Evolutionary conservation across 2,797 vertebrate species (phyloP).

Genomic region (Thalassophryne amazonica): DNA sequence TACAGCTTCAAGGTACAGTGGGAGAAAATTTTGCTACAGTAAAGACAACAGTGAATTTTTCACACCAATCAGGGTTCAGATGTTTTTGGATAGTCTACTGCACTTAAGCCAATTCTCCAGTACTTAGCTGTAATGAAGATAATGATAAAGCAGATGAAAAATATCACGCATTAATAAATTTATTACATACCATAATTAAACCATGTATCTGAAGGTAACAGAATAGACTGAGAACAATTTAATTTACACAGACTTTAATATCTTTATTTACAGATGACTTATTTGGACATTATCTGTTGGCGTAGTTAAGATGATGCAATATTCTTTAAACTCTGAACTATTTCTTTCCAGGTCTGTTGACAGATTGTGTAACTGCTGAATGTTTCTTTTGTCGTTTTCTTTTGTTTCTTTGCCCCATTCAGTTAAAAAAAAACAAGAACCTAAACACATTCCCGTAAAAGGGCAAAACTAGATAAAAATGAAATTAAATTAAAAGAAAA

Average conservation of each 20-base stretch:
- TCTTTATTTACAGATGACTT: constrained; percentile 99
- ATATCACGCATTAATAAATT: too few species aligned
- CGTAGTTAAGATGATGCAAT: constrained; percentile 62
- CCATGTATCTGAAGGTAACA: background rate
- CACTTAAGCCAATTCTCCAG: too few species aligned
- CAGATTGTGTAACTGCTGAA: constrained; percentile 80
- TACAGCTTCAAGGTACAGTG: too few species aligned
- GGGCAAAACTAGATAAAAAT: constrained; percentile 50
- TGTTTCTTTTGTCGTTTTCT: constrained; percentile 63
- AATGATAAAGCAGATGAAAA: too few species aligned
- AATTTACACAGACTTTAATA: constrained; percentile 99
- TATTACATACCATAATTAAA: background rate
- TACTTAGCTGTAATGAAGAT: too few species aligned
- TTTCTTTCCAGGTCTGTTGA: constrained; percentile 75
- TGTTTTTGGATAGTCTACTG: too few species aligned
- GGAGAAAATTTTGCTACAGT: too few species aligned
- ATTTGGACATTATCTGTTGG: constrained; percentile 70
- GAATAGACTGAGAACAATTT: constrained; percentile 40
- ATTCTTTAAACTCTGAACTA: constrained; percentile 44
- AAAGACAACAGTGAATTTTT: too few species aligned
- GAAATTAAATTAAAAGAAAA: constrained; percentile 16
- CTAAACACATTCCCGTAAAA: constrained; percentile 83
- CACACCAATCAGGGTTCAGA: too few species aligned
- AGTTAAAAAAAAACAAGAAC: constrained; percentile 87
- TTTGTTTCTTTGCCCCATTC: constrained; percentile 42